These are phyloP conservation scores for Sardina pilchardus DNA, from an alignment of 2,113 vertebrate genomes.

Conservation along the genomic window DNA sequence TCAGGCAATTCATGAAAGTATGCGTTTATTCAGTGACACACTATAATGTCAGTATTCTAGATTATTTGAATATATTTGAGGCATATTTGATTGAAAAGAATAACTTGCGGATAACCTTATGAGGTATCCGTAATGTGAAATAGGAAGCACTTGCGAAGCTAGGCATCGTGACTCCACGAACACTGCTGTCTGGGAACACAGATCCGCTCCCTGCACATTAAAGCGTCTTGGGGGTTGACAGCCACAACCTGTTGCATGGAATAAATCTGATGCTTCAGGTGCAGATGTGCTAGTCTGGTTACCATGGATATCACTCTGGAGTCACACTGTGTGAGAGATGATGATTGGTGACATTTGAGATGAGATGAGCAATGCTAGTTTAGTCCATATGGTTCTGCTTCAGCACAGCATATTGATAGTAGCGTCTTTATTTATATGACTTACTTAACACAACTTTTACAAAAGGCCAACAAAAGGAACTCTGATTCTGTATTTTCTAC, in stretches of 20 bases:
- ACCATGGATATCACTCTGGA: constrained; percentile 5
- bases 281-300: background rate
- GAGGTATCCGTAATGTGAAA: background rate
- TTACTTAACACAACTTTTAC: background rate
- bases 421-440: background rate
- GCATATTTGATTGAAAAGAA: background rate
- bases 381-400: background rate
- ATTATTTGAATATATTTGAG: background rate
- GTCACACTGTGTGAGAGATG: background rate
- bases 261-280: background rate
- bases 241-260: background rate
- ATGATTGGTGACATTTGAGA: background rate
- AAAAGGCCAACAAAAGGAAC: too few relatives aligned
- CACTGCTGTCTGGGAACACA: background rate
- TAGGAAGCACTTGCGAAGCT: background rate
- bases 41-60: too few relatives aligned
- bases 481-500: background rate
- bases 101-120: background rate
- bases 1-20: background rate
- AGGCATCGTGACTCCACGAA: background rate
- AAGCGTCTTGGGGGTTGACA: background rate
- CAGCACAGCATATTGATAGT: too few relatives aligned
- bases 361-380: background rate
- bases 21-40: background rate
- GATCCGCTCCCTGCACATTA: background rate